A percentile compares a stretch with the other conserved stretches of the same genome.
These are phyloP conservation scores for Rhinolophus sinicus DNA, from an alignment of 2,113 vertebrate genomes.

Conservation along the genomic window DNA sequence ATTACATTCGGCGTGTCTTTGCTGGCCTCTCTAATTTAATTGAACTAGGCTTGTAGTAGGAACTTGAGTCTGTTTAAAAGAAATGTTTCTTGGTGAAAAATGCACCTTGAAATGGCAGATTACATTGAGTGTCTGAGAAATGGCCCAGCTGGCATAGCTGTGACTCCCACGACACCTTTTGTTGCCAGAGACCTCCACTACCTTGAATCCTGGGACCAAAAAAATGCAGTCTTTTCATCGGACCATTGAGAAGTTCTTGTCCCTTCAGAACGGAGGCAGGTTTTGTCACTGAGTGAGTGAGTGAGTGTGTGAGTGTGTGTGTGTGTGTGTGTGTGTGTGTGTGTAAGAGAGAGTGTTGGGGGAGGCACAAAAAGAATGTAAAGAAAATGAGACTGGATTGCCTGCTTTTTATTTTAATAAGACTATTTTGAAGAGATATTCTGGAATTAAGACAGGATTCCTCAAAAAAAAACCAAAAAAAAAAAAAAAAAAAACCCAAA, in stretches of 20 bases:
- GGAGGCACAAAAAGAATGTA: constrained; percentile 29
- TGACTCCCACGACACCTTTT: constrained; percentile 74
- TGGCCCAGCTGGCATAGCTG: constrained; percentile 71
- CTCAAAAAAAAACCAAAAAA: not conserved
- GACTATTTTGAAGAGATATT: constrained; percentile 49
- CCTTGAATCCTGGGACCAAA: constrained; percentile 66
- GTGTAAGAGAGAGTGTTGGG: not conserved
- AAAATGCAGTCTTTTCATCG: constrained; percentile 58
- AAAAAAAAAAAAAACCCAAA: not conserved
- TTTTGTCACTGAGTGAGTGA: constrained; percentile 11
- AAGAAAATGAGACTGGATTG: constrained; percentile 58
- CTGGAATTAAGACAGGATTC: constrained; percentile 47
- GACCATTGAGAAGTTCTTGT: constrained; percentile 56
- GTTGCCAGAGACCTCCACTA: constrained; percentile 66
- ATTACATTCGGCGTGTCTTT: constrained; percentile 60
- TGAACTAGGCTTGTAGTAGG: constrained; percentile 61
- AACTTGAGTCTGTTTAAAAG: constrained; percentile 35
- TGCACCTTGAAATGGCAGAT: constrained; percentile 55
- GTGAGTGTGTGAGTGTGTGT: not conserved
- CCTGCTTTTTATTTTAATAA: constrained; percentile 53
- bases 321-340: not conserved
- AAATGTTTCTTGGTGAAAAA: constrained; percentile 58
- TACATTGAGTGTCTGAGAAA: constrained; percentile 62
- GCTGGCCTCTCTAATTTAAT: constrained; percentile 50
- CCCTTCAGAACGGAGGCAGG: constrained; percentile 48